Evolutionary conservation across 2,888 invertebrate genomes (phyloP), one percentile per base, ranked within the genome.

Genomic region (Thymelicus sylvestris): DNA sequence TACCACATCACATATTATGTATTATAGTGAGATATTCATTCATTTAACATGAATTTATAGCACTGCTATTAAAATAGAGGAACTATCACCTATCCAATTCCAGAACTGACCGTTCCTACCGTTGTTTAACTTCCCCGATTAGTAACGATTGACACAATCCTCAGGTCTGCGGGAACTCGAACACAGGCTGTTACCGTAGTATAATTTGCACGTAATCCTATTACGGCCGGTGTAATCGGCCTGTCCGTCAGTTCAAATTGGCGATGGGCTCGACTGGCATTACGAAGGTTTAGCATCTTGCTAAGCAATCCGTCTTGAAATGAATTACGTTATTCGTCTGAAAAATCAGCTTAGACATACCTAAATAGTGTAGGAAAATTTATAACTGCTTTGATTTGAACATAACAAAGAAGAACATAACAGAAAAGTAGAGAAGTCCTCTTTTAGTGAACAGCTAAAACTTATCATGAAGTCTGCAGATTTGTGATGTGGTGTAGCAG

Each of bases 171-270:
- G 48, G 8, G 8, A 7, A 19, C 6, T 52, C 8, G 15, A 12
- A 52, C 50, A 19, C 50, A 19, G 50, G 7, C 19, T 15, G 55
- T 19, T 12, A 55, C 24, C 19, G 19, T 55, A 2, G 55, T 55
- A 55, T 52, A 55, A 55, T 24, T 24, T 55, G 55, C 39, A 59
- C 24, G 38, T 59, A 59, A 59, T 59, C 59, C 59, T 39, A 15
- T 39, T 38, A 39, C 38, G 38, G 59, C 59, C 38, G 31, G 60
- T 60, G 60, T 60, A 60, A 60, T 60, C 60, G 60, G 39, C 10
- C 60, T 57, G 57, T 57, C 57, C 60, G 41, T 60, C 60, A 60
- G 39, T 60, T n/a, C 15, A 41, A 60, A 60, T 60, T 41, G 60
- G 41, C 39, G 60, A 60, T 60, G 41, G 59, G 60, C 60, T 60